Base-by-base conservation (phyloP, 2,888 invertebrate genomes). In the Mythimna lalbum region DNA sequence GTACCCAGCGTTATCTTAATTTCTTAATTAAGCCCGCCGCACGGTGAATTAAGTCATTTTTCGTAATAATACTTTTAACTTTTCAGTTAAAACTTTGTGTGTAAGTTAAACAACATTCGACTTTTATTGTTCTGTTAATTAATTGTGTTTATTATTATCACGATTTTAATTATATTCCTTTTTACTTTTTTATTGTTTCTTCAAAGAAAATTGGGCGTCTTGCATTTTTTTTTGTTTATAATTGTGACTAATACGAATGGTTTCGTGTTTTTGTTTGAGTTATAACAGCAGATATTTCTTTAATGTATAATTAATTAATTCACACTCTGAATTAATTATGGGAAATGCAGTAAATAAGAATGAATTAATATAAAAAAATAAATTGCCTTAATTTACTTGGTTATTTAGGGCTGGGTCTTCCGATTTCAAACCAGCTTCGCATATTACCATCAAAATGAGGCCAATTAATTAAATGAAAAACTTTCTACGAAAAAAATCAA, bases 11-110 rank as follows among this genome's bases (percentile, higher is more conserved):
- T 92, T 94, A 95, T 95, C 94, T 94, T 93, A 92, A 94, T 93
- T 94, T 93, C 93, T 94, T 94, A 94, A 95, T 95, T 94, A 95
- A 93, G 84, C 82, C 83, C 88, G 81, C 86, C 86, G 84, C 83
- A 88, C 81, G 81, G 84, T 84, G 83, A 87, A 88, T 89, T 88
- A 87, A 88, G 87, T 86, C 78, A 82, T 84, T 87, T 86, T 86
- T 86, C 84, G 78, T 87, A 88, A 89, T 88, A 74, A 78, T 72
- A 68, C 78, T 66, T 75, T 70, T 17, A 68, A 75, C 60, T 78
- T 80, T 85, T 76, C 78, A 71, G 62, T 74, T 64, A 69, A 69
- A 70, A 78, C 59, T 75, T 71, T 80, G 71, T 78, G 69, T 52
- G 60, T 67, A 59, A 33, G 69, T 63, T 76, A 21, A 63, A 78